These are phyloP conservation scores for Chaetodon auriga DNA, from an alignment of 2,113 vertebrate genomes.

Conservation along the genomic window DNA sequence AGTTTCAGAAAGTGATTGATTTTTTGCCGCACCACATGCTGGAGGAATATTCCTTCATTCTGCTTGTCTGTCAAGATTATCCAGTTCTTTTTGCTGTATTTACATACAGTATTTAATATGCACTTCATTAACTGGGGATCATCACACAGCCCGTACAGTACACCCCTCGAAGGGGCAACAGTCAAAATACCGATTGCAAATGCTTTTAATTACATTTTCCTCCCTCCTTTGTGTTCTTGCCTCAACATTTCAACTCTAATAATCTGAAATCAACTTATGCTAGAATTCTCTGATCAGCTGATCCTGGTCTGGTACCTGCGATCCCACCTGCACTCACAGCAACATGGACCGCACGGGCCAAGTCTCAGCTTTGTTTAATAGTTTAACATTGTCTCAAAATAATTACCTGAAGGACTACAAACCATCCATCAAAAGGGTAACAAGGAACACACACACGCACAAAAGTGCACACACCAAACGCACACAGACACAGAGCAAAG, in stretches of 20 bases:
- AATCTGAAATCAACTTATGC: constrained; percentile 3
- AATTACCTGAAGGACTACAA: constrained; percentile 68
- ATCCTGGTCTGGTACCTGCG: neutral
- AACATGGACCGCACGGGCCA: neutral
- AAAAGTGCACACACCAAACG: neutral
- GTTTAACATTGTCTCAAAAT: constrained; percentile 54
- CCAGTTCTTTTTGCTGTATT: neutral
- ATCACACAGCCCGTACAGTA: neutral
- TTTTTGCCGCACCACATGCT: neutral
- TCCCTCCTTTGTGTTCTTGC: neutral
- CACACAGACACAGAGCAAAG: neutral
- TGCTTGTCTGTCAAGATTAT: neutral
- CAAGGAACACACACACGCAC: constrained; percentile 28
- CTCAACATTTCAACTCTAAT: neutral
- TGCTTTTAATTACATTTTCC: neutral
- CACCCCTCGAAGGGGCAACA: too few relatives aligned
- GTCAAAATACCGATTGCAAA: neutral
- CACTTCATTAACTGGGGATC: neutral
- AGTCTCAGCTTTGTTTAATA: constrained; percentile 7
- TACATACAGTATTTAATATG: neutral
- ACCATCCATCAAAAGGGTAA: constrained; percentile 58
- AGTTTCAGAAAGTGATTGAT: neutral
- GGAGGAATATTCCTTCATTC: neutral
- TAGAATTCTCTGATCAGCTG: neutral
- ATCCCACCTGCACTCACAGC: neutral